Evolutionary conservation across 2,797 vertebrate species (phyloP), one percentile per base, ranked within the genome.

Genomic region (Sebastolobus alascanus): DNA sequence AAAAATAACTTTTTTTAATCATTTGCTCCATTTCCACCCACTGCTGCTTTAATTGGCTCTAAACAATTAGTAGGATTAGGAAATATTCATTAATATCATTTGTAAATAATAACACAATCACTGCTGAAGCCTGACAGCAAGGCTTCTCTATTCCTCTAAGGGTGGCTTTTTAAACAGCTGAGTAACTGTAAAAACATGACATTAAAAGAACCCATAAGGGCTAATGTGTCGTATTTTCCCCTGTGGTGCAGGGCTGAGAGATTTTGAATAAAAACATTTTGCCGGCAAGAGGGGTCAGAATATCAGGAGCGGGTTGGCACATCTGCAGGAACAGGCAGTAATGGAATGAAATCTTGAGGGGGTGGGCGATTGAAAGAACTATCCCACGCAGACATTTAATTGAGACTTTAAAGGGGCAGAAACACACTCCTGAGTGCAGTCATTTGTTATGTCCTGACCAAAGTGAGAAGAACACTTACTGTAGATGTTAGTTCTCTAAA

Each of bases 291-390:
- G 72, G 77, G 59, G 55, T 79, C 71, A 58, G 52, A 69, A 29
- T 68, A 58, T 72, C 55, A 64, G 12, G 75, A 87, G 25, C 79
- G 69, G 55, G 74, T 37, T 87, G 79, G 31, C 81, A 70, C 71
- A 73, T 87, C 63, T 91, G 77, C 73, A 73, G 61, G 66, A 87
- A 79, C 52, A 52, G 63, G 55, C 82, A 61, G 73, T 87, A 77
- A 86, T 81, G 69, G 72, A 68, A 59, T 82, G 67, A 85, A 75
- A 31, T 79, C 63, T 60, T 27, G 37, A 60, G 65, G 61, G 18
- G 75, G 73, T 68, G 65, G 78, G 79, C 1, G 9, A 74, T 25
- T 72, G 68, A 84, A 71, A 72, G 63, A 84, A 65, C 35, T 35
- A 29, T 72, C 78, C 64, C 64, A 52, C 37, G 1, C 59, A 69